Conservation (phyloP, 2,888 invertebrate species). For the Drosophila helvetica region DNA sequence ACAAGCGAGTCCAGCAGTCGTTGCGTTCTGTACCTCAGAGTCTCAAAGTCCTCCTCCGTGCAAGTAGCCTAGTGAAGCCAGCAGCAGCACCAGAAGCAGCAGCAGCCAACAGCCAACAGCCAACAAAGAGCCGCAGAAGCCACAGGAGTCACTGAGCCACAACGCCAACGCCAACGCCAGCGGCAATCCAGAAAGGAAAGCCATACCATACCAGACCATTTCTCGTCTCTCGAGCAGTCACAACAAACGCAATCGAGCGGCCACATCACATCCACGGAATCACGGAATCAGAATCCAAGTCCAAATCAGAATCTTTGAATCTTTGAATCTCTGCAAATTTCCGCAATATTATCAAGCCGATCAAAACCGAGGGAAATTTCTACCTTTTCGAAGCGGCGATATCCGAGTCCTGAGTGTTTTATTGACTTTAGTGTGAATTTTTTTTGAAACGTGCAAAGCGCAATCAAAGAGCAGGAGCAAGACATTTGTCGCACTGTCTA, state of each 20-base stretch:
- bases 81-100: constrained; percentile 35
- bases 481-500: constrained; percentile 69
- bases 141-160: constrained; percentile 13
- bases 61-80: constrained; percentile 82
- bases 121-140: constrained; percentile 40
- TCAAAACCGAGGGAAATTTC: neutral
- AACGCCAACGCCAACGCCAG: neutral
- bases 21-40: constrained; percentile 83
- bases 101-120: constrained; percentile 24
- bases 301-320: constrained; percentile 12
- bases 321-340: neutral
- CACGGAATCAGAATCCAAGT: constrained; percentile 9
- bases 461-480: constrained; percentile 66
- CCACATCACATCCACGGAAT: constrained; percentile 3
- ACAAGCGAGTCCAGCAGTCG: constrained; percentile 84
- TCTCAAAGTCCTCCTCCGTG: constrained; percentile 54
- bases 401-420: constrained; percentile 37
- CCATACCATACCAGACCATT: constrained; percentile 28
- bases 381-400: constrained; percentile 34
- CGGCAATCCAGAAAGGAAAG: constrained; percentile 3
- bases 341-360: constrained; percentile 4
- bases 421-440: constrained; percentile 59
- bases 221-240: constrained; percentile 18
- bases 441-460: constrained; percentile 75
- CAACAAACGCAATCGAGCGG: constrained; percentile 6